Conservation (phyloP, 2,113 vertebrate species). For the Aspidoscelis tigris region DNA sequence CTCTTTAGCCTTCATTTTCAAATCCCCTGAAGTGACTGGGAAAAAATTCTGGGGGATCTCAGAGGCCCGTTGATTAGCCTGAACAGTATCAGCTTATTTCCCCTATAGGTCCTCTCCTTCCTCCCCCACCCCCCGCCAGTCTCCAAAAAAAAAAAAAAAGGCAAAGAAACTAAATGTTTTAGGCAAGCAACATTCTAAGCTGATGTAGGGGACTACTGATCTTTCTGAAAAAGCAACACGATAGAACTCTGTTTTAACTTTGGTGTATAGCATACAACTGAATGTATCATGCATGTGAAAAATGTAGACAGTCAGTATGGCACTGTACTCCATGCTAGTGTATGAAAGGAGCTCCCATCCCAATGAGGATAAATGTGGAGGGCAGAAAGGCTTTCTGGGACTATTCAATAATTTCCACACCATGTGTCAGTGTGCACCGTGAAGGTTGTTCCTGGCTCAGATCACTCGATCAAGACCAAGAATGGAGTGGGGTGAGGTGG, state of each 20-base stretch:
- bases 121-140: neutral
- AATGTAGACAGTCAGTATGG: neutral
- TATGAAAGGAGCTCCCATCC: neutral
- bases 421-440: no score
- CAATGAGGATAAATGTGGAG: neutral
- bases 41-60: neutral
- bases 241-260: neutral
- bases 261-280: neutral
- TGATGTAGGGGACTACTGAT: neutral
- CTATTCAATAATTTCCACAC: no score
- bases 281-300: neutral
- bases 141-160: neutral
- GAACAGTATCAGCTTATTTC: neutral
- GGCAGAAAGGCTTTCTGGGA: no score
- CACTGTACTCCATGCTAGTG: neutral
- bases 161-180: slow-evolving; percentile 15
- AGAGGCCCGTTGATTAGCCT: slow-evolving; percentile 13
- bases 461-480: no score
- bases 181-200: neutral
- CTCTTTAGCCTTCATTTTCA: slow-evolving; percentile 10
- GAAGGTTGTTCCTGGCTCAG: no score
- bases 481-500: neutral
- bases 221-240: neutral
- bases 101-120: neutral
- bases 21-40: slow-evolving; percentile 27